Conservation (phyloP, 2,797 vertebrate genomes). For the Hapalemur alaotrensis region DNA sequence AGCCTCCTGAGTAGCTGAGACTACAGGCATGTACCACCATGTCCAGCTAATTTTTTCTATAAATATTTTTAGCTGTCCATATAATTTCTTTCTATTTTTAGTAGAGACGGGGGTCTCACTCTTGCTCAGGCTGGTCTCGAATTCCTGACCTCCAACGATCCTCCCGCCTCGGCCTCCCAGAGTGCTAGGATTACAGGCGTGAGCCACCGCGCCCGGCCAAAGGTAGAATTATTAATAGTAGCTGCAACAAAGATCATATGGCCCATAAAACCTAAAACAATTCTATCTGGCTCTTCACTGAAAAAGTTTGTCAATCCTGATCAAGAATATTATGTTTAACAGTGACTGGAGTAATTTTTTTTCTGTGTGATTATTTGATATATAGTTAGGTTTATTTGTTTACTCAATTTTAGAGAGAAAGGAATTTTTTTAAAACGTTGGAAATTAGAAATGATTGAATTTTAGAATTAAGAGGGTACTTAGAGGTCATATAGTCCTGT, state of each 20-base stretch:
- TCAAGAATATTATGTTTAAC: background rate
- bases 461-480: constrained; percentile 17
- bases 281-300: background rate
- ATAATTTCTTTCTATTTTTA: no score
- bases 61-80: no score
- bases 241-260: background rate
- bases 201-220: background rate
- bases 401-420: constrained; percentile 12
- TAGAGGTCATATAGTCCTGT: background rate
- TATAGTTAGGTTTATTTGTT: constrained; percentile 7
- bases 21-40: no score
- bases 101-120: no score
- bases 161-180: no score
- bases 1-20: no score
- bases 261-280: background rate
- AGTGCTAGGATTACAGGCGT: no score
- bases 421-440: background rate
- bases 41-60: no score
- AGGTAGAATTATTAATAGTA: background rate
- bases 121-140: no score
- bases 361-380: background rate
- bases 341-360: background rate
- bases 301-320: background rate
- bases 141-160: no score
- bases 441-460: background rate